These are phyloP conservation scores for Acanthococcus lagerstroemiae DNA, from an alignment of 2,888 invertebrate genomes.

Conservation along the genomic window DNA sequence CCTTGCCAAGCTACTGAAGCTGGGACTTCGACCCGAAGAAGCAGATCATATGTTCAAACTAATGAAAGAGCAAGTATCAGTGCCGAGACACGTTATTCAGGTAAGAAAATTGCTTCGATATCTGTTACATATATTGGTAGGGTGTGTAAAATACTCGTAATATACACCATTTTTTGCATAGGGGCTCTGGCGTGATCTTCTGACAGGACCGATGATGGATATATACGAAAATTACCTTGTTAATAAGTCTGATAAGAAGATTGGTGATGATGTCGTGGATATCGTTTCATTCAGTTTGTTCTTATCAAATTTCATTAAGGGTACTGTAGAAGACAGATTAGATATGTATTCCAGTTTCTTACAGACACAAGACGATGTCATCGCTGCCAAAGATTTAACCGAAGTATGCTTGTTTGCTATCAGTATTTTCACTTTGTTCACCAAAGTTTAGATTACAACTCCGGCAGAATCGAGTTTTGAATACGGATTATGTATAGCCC, in stretches of 20 bases:
- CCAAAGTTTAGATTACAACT: background rate
- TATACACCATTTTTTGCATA: background rate
- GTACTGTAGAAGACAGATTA: conserved; percentile 16
- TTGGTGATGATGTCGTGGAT: conserved; percentile 10
- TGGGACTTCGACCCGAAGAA: conserved; percentile 20
- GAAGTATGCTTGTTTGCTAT: background rate
- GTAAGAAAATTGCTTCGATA: conserved; percentile 1
- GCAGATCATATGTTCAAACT: conserved; percentile 18
- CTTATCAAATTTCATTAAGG: conserved; percentile 15
- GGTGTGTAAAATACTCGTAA: no score
- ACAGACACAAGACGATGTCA: background rate
- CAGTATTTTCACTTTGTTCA: background rate
- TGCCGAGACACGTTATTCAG: background rate
- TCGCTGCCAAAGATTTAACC: background rate
- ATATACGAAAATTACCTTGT: conserved; percentile 10
- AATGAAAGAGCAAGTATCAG: conserved; percentile 7
- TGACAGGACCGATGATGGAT: conserved; percentile 9
- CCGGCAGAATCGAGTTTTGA: background rate
- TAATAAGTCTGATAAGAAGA: conserved; percentile 1
- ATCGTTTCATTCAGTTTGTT: conserved; percentile 17
- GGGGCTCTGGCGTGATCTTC: conserved; percentile 5
- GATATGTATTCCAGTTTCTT: conserved; percentile 6
- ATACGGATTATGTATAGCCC: background rate
- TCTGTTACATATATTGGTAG: no score
- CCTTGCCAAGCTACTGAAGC: conserved; percentile 3